Base-by-base conservation (phyloP, 2,113 vertebrate species). In the Leucopsar rothschildi region DNA sequence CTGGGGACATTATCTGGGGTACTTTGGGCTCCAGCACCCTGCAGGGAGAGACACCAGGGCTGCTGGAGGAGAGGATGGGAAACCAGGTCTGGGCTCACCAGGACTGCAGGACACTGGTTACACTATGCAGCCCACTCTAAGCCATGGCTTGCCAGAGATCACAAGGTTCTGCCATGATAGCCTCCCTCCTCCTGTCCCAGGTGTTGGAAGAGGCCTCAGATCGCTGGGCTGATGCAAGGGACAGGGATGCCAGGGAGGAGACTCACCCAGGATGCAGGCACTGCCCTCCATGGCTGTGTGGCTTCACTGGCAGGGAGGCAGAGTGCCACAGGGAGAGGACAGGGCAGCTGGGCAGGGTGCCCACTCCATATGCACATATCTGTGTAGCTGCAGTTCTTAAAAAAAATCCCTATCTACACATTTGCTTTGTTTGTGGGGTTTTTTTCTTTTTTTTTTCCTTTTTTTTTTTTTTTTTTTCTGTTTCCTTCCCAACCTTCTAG, bases 321-420 rank as follows among this genome's bases (percentile, higher is more conserved):
- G 44, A 56, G 44, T 3, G 8, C 45, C 2, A 5, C 47, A 23
- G 22, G 53, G 63, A 56, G 39, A 21, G 7, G 53, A 18, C 0
- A 12, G 44, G 50, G 53, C 72, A 64, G 47, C 64, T 15, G 44
- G 69, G 28, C 79, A 57, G 16, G 21, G 31, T 2, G 4, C 22
- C 73, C 15, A 5, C 44, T 49, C 37, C 1, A 0, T 24, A 92
- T 91, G 90, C 95, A 96, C 89, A 89, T 80, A 86, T 56, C 61
- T 90, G 93, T 95, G 97, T 83, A 82, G 95, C 85, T 96, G 93
- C 91, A 93, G 81, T 93, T 93, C 72, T 89, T 94, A 86, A 95
- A 84, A 90, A 94, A 96, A 92, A 45, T 90, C 60, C 96, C 97
- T 96, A 97, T 96, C 97, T 97, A 97, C 96, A 95, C 80, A 65